Percentiles rank a stretch among this genome's conserved stretches.
phyloP scores from a whole-genome alignment of 2,888 invertebrate genomes.

The Drosophila algonquin region DNA sequence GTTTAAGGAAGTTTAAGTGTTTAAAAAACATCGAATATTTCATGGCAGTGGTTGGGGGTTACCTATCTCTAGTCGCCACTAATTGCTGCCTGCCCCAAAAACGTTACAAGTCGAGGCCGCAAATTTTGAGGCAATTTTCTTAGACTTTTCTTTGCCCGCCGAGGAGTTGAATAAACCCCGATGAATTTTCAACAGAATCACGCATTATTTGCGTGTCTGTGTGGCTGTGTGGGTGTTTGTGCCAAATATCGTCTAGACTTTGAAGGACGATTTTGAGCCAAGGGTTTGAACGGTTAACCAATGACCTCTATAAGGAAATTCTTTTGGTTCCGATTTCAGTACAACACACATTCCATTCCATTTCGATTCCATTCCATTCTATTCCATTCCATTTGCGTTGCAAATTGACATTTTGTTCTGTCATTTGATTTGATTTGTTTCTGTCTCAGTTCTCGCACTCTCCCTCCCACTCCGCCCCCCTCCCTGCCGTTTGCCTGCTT shows the following conservation, averaged over 20 bases:
- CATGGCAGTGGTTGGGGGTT: constrained; percentile 10
- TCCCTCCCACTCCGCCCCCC: no score
- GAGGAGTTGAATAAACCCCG: constrained; percentile 69
- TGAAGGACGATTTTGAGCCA: constrained; percentile 70
- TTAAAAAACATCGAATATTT: constrained; percentile 22
- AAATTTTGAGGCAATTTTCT: background rate
- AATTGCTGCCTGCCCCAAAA: constrained; percentile 46
- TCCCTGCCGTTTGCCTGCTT: no score
- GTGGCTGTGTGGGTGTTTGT: background rate
- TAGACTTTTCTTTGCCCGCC: constrained; percentile 5
- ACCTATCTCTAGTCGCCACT: constrained; percentile 49
- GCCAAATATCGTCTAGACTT: constrained; percentile 66
- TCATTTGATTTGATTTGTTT: constrained; percentile 47
- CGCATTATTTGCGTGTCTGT: constrained; percentile 44
- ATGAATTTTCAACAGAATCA: constrained; percentile 48
- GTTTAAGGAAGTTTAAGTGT: constrained; percentile 13
- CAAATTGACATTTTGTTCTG: constrained; percentile 55
- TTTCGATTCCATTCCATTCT: constrained; percentile 20
- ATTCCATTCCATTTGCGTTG: constrained; percentile 49
- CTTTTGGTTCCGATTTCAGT: constrained; percentile 12
- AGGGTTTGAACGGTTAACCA: constrained; percentile 51
- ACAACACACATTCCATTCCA: background rate
- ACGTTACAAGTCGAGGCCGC: constrained; percentile 23
- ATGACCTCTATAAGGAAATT: constrained; percentile 45
- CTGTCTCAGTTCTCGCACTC: background rate